These are phyloP conservation scores for Amblyjoppa proteus DNA, from an alignment of 2,888 invertebrate genomes.

Conservation along the genomic window DNA sequence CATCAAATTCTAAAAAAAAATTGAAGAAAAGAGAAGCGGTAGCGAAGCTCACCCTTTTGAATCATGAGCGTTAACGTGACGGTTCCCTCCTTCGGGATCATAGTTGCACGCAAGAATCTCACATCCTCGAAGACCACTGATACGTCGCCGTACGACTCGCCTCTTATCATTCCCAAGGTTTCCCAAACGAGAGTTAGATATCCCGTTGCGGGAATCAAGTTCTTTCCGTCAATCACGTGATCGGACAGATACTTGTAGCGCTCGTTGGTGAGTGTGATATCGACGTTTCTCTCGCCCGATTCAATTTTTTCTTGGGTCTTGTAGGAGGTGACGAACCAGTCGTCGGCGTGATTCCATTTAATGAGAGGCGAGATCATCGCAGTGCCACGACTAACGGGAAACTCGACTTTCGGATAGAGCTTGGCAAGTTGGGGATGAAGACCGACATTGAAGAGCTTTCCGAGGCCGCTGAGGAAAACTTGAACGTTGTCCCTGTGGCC, in stretches of 20 bases:
- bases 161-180: constrained; percentile 90
- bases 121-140: constrained; percentile 95
- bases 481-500: constrained; percentile 89
- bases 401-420: constrained; percentile 91
- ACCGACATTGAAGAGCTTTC: constrained; percentile 92
- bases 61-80: constrained; percentile 87
- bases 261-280: constrained; percentile 88
- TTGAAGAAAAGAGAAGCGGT: neutral
- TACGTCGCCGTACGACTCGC: constrained; percentile 89
- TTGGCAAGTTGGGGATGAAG: constrained; percentile 90
- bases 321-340: constrained; percentile 91
- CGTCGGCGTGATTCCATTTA: constrained; percentile 94
- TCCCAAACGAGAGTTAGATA: constrained; percentile 93
- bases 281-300: constrained; percentile 88
- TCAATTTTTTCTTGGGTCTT: constrained; percentile 89
- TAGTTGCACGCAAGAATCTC: constrained; percentile 93
- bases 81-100: constrained; percentile 89
- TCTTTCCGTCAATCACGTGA: constrained; percentile 94
- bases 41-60: constrained; percentile 86
- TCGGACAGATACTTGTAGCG: constrained; percentile 91
- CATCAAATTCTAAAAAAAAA: too few relatives aligned
- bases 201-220: constrained; percentile 94
- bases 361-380: constrained; percentile 93
- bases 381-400: constrained; percentile 95
- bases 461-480: constrained; percentile 88